Evolutionary conservation across 2,888 invertebrate species (phyloP), one percentile per base, ranked within the genome.

Genomic region (Cheilosia pagana): DNA sequence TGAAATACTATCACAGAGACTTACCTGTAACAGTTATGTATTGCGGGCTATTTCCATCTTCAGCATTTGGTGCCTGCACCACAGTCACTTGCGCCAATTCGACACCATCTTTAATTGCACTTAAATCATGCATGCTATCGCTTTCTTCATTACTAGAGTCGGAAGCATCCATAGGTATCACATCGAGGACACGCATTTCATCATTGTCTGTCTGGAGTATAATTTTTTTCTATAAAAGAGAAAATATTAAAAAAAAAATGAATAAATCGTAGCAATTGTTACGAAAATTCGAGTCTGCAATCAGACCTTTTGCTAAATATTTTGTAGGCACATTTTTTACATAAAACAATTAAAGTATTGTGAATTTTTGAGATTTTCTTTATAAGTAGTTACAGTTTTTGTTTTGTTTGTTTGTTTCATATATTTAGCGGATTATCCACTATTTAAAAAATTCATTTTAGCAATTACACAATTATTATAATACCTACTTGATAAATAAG

Each of bases 11-110:
- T n/a, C 1, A 45, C 2, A 28, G 41, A 3, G 28, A 82, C 88
- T 89, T 87, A 92, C 92, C 92, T 52, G 92, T 92, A 19, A 92
- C 92, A 0, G 92, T 91, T 2, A 92, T 92, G 60, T 89, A 92
- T 45, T 89, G 90, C 1, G 91, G 91, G 35, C 89, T 88, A 31
- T 88, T 89, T 16, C 89, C 90, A 50, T 89, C 89, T 39, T 89
- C 89, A 31, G 87, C 86, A 75, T 89, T 85, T 62, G 88, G 88
- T 12, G 89, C 78, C 74, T 91, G 91, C 63, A 92, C 89, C 57
- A 92, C 90, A 12, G 92, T 90, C 67, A 92, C 89, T 88, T 91
- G 91, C 48, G 89, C 89, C 70, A 90, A 87, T 71, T 89, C 88
- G 3, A 89, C 89, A 52, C 88, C 87, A 50, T 88, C 87, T 75